Evolutionary conservation across 1,140 invertebrate genomes (phyloP), one percentile per base, ranked within the genome.

Genomic region (Bombus breviceps): DNA sequence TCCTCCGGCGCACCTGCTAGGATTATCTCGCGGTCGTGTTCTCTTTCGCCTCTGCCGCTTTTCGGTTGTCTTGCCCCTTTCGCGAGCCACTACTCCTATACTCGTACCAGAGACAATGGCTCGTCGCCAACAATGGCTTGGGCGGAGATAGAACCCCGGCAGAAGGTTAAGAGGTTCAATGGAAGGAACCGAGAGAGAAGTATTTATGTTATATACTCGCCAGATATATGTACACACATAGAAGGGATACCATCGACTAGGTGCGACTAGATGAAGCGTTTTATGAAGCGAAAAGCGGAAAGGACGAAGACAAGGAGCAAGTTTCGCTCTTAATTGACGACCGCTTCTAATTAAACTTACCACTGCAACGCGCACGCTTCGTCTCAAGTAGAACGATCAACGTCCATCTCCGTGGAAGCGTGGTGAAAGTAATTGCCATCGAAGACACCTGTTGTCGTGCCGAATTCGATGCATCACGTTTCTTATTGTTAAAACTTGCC

Each of bases 21-120:
- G 83, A 88, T 86, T 88, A 85, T 74, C 62, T 66, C 83, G 75
- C 53, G 79, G 79, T 47, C 53, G 53, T 62, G 83, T 81, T 71
- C 57, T 57, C 77, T 41, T 85, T 78, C 41, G 47, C 59, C 72
- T 47, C 28, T 28, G 25, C 28, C 73, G 37, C 37, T 79, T 69
- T 77, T 62, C 34, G 47, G 25, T 22, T 13, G 53, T 43, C 79
- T 68, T 75, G 47, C 9, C 0, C 69, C 43, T 12, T 34, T 68
- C 8, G 59, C 28, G 28, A 53, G 73, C 85, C n/a, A 37, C 79
- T 9, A 59, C 47, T 68, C 73, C 64, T 86, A 62, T 86, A 62
- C 76, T 72, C 75, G 5, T 64, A 78, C 22, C 32, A 47, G 28
- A 86, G 64, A 88, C 88, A 89, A 89, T 83, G 79, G 83, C 83